Conservation (phyloP, 2,797 vertebrate genomes). For the Geotrypetes seraphini region DNA sequence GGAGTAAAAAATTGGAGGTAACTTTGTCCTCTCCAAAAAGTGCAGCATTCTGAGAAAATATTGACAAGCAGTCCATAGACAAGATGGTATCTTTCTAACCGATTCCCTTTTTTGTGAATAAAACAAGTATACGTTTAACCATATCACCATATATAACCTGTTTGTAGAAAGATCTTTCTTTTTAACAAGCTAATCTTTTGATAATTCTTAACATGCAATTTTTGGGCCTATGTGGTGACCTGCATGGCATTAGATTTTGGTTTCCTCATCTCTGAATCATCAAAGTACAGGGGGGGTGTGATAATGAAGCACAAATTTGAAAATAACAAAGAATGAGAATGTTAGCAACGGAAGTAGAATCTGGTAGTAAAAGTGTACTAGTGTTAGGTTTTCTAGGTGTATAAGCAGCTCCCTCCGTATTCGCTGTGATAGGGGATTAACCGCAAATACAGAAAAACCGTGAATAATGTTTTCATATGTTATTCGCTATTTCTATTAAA, state of each 20-base stretch:
- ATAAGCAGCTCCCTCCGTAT: too few species aligned
- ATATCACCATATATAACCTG: background rate
- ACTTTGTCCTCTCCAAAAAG: conserved; percentile 71
- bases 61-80: conserved; percentile 53
- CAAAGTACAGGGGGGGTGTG: too few species aligned
- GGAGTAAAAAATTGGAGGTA: conserved; percentile 71
- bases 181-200: conserved; percentile 2
- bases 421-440: too few species aligned
- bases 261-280: conserved; percentile 8
- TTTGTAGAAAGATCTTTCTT: background rate
- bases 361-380: too few species aligned
- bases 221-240: conserved; percentile 21
- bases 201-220: conserved; percentile 3
- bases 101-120: conserved; percentile 36
- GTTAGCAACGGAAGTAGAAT: too few species aligned
- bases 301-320: too few species aligned
- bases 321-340: too few species aligned
- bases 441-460: too few species aligned
- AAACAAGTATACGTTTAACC: conserved; percentile 31
- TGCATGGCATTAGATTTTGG: background rate
- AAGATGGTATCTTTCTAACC: conserved; percentile 47
- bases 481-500: too few species aligned
- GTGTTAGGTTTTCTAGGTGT: too few species aligned
- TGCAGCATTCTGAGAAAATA: conserved; percentile 63
- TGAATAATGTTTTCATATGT: too few species aligned